phyloP scores from a whole-genome alignment of 2,113 vertebrate genomes.

The Furnarius figulus region DNA sequence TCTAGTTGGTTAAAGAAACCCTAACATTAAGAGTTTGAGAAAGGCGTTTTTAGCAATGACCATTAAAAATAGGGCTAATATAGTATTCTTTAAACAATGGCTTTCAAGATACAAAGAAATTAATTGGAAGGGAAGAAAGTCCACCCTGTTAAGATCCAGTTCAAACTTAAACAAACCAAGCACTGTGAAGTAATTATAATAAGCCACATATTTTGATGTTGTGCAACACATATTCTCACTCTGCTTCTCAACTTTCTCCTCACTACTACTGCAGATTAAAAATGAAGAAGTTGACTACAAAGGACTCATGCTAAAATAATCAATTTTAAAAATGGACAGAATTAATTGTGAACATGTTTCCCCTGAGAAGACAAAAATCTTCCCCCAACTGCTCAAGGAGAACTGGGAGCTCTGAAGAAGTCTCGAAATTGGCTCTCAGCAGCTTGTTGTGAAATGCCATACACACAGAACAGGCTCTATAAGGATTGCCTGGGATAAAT shows the following conservation, averaged over 20 bases:
- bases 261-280: background rate
- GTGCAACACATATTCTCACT: background rate
- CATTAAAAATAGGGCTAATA: background rate
- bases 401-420: background rate
- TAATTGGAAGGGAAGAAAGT: background rate
- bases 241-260: background rate
- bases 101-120: background rate
- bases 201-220: background rate
- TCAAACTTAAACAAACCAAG: background rate
- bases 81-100: background rate
- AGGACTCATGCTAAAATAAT: background rate
- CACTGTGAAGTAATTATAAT: background rate
- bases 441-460: background rate
- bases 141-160: background rate
- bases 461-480: background rate
- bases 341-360: background rate
- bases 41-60: slow-evolving; percentile 21
- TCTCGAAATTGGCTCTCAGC: background rate
- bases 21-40: background rate
- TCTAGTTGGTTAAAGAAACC: slow-evolving; percentile 31
- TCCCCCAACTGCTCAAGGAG: background rate
- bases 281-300: background rate
- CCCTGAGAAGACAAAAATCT: background rate
- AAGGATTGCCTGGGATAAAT: background rate
- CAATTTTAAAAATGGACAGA: background rate